Evolutionary conservation across 2,113 vertebrate species (phyloP).

Genomic region (Terrapene triunguis): DNA sequence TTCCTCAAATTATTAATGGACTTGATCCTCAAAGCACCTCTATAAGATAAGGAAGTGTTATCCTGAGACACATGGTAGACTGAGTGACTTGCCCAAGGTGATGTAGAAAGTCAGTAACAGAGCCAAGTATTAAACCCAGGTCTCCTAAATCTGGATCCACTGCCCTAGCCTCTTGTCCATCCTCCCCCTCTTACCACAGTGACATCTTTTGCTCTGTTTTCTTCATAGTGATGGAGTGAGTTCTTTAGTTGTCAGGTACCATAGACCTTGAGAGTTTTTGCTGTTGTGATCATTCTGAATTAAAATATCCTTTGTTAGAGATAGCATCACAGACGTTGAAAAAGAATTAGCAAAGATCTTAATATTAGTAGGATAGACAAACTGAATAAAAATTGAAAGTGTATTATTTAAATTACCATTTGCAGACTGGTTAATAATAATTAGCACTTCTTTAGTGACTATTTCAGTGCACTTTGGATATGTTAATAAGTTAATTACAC

Average conservation of each 20-base stretch:
- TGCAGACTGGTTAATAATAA: neutral
- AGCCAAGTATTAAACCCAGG: neutral
- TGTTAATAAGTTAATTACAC: neutral
- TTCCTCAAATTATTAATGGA: neutral
- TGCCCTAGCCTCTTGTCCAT: neutral
- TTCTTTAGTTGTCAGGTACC: neutral
- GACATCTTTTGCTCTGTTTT: neutral
- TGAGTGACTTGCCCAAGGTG: neutral
- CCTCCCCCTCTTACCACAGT: neutral
- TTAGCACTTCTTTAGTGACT: neutral
- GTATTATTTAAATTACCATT: neutral
- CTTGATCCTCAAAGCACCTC: neutral
- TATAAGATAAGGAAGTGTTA: neutral
- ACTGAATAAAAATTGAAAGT: neutral
- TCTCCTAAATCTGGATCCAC: neutral
- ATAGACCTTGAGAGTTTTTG: neutral
- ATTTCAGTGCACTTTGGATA: neutral
- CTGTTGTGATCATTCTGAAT: neutral
- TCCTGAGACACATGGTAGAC: neutral
- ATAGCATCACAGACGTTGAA: neutral
- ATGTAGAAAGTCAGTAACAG: neutral
- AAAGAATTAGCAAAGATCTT: neutral
- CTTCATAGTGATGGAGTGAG: neutral
- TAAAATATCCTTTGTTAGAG: neutral
- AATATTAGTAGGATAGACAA: neutral